These are phyloP conservation scores for Peromyscus nudipes DNA, from an alignment of 2,797 vertebrate species.

Conservation along the genomic window DNA sequence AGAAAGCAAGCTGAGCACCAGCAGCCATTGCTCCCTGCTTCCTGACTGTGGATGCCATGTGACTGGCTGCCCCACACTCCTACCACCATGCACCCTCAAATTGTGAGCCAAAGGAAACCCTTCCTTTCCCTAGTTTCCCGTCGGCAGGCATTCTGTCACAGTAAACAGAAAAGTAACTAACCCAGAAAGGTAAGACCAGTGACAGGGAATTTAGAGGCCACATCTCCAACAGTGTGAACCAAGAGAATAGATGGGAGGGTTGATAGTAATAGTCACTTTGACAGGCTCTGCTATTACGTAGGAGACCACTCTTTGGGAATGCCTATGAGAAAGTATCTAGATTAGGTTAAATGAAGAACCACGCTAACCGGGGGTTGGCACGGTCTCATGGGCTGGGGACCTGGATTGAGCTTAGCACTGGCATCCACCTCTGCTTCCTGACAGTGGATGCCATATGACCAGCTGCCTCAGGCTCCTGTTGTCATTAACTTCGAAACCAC, in stretches of 20 bases:
- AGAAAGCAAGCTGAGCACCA: no score
- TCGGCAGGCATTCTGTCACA: background rate
- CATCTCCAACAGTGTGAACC: background rate
- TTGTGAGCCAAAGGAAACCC: background rate
- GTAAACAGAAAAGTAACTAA: background rate
- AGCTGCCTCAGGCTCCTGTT: background rate
- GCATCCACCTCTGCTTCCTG: background rate
- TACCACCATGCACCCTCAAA: background rate
- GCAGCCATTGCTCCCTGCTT: background rate
- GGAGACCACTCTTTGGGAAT: background rate
- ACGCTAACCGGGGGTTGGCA: background rate
- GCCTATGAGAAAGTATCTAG: background rate
- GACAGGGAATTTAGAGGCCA: no score
- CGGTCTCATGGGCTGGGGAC: background rate
- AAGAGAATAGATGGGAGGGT: background rate
- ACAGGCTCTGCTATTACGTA: background rate
- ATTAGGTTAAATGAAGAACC: background rate
- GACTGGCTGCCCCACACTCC: background rate
- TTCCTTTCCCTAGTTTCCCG: background rate
- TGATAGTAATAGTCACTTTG: background rate
- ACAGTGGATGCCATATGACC: background rate
- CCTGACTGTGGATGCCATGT: background rate
- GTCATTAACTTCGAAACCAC: background rate
- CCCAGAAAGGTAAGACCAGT: background rate
- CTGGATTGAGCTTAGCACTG: background rate